Conservation (phyloP, 2,113 vertebrate species). For the Sula dactylatra region DNA sequence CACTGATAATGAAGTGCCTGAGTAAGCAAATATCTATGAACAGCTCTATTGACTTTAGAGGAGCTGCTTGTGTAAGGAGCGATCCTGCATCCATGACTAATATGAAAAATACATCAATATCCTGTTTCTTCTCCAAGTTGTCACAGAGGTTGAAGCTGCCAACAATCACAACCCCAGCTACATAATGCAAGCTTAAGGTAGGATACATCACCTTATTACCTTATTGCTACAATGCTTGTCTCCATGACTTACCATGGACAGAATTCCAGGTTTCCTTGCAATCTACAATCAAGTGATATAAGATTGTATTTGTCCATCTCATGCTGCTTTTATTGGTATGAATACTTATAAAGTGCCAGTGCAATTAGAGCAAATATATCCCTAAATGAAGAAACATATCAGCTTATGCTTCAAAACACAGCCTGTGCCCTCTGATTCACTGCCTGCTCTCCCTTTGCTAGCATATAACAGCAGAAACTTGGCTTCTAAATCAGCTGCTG, state of each 20-base stretch:
- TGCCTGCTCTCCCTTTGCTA: background rate
- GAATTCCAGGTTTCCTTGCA: background rate
- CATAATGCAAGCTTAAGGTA: background rate
- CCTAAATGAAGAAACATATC: background rate
- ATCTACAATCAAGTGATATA: background rate
- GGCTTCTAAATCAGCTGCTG: constrained; percentile 54
- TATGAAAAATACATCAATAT: background rate
- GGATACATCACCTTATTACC: background rate
- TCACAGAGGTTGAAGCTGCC: background rate
- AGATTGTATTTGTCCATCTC: background rate
- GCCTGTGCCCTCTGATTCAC: background rate
- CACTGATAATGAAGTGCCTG: background rate
- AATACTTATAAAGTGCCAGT: background rate
- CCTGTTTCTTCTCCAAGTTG: background rate
- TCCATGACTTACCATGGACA: background rate
- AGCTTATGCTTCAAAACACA: background rate
- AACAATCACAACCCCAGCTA: background rate
- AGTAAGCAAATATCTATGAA: background rate
- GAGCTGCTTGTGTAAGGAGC: background rate
- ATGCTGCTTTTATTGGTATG: background rate
- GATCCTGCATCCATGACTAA: background rate
- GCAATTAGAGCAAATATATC: background rate
- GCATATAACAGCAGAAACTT: background rate
- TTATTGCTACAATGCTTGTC: background rate
- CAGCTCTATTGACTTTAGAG: background rate